Percentiles rank a stretch among this genome's conserved stretches.
These are phyloP conservation scores for Echeneis naucrates DNA, from an alignment of 2,797 vertebrate genomes.

Conservation along the genomic window DNA sequence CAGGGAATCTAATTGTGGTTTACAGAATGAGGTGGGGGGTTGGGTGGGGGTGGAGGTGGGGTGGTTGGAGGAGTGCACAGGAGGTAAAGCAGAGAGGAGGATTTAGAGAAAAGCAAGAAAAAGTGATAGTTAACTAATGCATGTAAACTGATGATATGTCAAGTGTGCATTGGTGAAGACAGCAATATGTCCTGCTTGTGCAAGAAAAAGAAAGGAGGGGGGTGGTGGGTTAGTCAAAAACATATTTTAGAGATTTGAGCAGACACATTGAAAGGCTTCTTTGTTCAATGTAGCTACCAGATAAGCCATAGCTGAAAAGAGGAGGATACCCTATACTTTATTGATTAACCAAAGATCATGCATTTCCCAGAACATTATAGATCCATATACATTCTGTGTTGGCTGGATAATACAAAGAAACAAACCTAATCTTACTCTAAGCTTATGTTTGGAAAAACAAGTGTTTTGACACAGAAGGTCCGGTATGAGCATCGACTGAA, in stretches of 20 bases:
- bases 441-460: conserved; percentile 36
- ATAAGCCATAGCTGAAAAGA: conserved; percentile 36
- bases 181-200: conserved; percentile 17
- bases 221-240: conserved; percentile 16
- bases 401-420: conserved; percentile 12
- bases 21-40: conserved; percentile 57
- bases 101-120: conserved; percentile 40
- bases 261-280: conserved; percentile 30
- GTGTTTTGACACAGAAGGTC: conserved; percentile 45
- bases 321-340: conserved; percentile 59
- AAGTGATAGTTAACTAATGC: conserved; percentile 18
- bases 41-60: conserved; percentile 33
- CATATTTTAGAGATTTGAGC: conserved; percentile 25
- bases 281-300: conserved; percentile 40
- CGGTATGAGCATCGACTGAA: conserved; percentile 25
- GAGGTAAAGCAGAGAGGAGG: conserved; percentile 61
- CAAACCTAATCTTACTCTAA: conserved; percentile 12
- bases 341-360: conserved; percentile 66
- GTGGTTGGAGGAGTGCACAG: conserved; percentile 33
- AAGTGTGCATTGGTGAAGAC: conserved; percentile 31
- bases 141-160: conserved; percentile 36
- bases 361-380: conserved; percentile 73
- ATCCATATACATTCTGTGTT: conserved; percentile 56
- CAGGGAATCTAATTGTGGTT: conserved; percentile 82
- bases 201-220: conserved; percentile 1